Conservation (phyloP, 2,797 vertebrate genomes). For the Cygnus olor region DNA sequence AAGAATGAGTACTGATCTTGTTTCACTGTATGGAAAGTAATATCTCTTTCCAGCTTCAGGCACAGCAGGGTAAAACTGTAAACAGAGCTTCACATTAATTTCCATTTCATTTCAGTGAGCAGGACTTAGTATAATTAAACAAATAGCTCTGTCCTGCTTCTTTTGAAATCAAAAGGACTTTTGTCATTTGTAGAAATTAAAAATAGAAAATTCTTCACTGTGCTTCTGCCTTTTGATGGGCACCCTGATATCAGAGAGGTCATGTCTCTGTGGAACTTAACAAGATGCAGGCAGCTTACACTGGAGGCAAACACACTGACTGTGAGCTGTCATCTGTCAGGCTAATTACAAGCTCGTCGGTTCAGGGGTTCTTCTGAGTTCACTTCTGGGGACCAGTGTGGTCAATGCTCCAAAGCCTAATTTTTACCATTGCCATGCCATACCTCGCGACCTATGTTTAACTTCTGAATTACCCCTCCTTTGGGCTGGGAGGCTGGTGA, state of each 20-base stretch:
- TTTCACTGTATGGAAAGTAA: neutral
- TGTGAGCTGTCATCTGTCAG: neutral
- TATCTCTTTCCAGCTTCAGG: neutral
- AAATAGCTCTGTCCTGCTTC: neutral
- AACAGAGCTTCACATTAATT: neutral
- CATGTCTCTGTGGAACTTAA: accelerated
- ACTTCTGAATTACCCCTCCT: constrained; percentile 15
- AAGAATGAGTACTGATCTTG: neutral
- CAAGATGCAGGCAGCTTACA: neutral
- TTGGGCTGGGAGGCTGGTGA: constrained; percentile 10
- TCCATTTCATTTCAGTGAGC: neutral
- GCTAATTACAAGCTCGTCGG: neutral
- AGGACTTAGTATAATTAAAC: neutral
- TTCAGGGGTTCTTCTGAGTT: constrained; percentile 28
- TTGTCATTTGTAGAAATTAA: neutral
- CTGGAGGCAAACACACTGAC: accelerated
- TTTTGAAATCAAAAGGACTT: neutral
- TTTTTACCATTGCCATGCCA: neutral
- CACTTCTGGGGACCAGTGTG: neutral
- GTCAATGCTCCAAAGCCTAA: neutral
- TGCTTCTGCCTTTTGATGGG: neutral
- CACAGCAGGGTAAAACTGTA: neutral
- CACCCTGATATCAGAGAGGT: neutral
- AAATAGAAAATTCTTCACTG: neutral
- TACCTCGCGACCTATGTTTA: constrained; percentile 15